These are phyloP conservation scores for Buathra laborator DNA, from an alignment of 2,888 invertebrate species.

Conservation along the genomic window DNA sequence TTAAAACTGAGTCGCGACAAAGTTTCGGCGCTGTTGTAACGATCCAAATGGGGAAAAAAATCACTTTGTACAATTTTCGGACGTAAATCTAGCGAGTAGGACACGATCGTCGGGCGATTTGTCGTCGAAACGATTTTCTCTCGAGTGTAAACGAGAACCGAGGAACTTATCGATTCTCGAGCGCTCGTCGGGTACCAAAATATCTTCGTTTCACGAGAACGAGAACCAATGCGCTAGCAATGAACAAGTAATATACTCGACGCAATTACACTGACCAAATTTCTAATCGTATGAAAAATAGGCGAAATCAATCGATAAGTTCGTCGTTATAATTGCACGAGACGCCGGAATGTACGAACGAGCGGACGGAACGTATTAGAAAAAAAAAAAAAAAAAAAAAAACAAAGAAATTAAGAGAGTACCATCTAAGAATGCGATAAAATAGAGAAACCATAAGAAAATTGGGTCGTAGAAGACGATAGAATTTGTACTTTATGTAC, in stretches of 20 bases:
- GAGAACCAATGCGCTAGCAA: slow-evolving; percentile 22
- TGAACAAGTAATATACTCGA: slow-evolving; percentile 13
- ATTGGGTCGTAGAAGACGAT: neutral
- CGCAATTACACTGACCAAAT: slow-evolving; percentile 10
- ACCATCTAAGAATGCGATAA: neutral
- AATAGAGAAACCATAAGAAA: neutral
- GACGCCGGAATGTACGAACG: slow-evolving; percentile 28
- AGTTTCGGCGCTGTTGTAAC: neutral
- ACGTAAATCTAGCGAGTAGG: neutral
- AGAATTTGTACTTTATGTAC: neutral
- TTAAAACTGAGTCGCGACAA: slow-evolving; percentile 6
- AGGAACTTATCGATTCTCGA: slow-evolving; percentile 4
- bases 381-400: neutral
- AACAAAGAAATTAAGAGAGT: slow-evolving; percentile 3
- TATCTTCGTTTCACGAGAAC: slow-evolving; percentile 11
- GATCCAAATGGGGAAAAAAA: neutral
- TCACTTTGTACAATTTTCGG: slow-evolving; percentile 9
- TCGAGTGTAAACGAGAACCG: neutral
- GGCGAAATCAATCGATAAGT: neutral
- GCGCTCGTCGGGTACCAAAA: neutral
- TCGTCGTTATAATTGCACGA: slow-evolving; percentile 24
- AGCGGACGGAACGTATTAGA: slow-evolving; percentile 28
- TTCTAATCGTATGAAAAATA: slow-evolving; percentile 1
- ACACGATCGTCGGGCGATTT: neutral
- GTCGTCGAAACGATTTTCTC: neutral